Evolutionary conservation across 2,888 invertebrate genomes (phyloP).

Genomic region (Amphimallon solstitiale): DNA sequence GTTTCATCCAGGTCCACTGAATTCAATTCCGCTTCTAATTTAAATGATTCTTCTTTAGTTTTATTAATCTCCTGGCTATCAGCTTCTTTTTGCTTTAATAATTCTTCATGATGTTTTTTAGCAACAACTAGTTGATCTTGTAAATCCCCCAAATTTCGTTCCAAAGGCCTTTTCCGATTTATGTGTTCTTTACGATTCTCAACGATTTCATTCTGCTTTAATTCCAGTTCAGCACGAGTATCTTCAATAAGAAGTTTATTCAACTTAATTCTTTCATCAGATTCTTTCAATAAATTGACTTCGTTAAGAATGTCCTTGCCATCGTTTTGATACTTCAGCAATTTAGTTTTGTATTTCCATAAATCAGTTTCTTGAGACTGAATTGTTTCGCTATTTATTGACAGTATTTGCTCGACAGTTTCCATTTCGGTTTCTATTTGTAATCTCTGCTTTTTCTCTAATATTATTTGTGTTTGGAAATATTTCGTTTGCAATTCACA

Average conservation of each 20-base stretch:
- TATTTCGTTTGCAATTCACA: neutral
- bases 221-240: neutral
- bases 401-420: neutral
- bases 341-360: neutral
- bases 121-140: too few species aligned
- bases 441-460: neutral
- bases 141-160: too few species aligned
- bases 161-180: too few species aligned
- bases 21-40: too few species aligned
- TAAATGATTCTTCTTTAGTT: too few species aligned
- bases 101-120: too few species aligned
- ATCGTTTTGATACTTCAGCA: neutral
- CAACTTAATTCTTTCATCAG: neutral
- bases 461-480: neutral
- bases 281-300: neutral
- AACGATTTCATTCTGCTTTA: neutral
- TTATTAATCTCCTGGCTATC: too few species aligned
- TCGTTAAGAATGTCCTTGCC: neutral
- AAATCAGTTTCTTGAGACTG: neutral
- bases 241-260: neutral
- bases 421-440: slow-evolving; percentile 5
- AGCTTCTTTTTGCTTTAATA: too few species aligned
- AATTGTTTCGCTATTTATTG: neutral
- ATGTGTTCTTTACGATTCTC: too few species aligned
- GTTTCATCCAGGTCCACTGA: too few species aligned